Conservation (phyloP, 2,888 invertebrate species). For the Melolontha melolontha region DNA sequence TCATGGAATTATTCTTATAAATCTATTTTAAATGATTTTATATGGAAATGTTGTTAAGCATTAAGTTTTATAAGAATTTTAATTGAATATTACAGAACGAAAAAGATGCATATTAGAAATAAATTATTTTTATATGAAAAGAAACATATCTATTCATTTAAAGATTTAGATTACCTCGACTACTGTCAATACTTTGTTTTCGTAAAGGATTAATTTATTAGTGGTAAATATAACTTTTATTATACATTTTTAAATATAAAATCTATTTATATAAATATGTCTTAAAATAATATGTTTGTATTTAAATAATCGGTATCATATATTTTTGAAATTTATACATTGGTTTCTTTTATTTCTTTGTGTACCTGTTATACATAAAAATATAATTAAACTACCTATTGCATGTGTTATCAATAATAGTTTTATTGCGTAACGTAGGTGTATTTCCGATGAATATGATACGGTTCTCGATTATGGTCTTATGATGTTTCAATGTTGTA, state of each 20-base stretch:
- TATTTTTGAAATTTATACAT: background rate
- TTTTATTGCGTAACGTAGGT: slow-evolving; percentile 29
- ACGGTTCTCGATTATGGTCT: background rate
- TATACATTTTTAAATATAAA: too few relatives aligned
- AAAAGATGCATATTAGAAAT: too few relatives aligned
- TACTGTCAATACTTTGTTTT: background rate
- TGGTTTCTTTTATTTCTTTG: slow-evolving; percentile 28
- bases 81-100: too few relatives aligned
- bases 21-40: background rate
- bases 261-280: too few relatives aligned
- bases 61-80: too few relatives aligned
- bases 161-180: background rate
- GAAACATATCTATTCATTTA: background rate
- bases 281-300: too few relatives aligned
- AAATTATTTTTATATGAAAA: too few relatives aligned
- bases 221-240: slow-evolving; percentile 10
- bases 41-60: too few relatives aligned
- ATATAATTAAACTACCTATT: slow-evolving; percentile 35
- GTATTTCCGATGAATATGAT: slow-evolving; percentile 13
- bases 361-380: slow-evolving; percentile 31
- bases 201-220: background rate
- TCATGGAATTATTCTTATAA: background rate
- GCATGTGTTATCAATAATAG: slow-evolving; percentile 32
- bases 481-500: too few relatives aligned
- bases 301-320: too few relatives aligned